Evolutionary conservation across 2,888 invertebrate genomes (phyloP).

Genomic region (Agrotis exclamationis): DNA sequence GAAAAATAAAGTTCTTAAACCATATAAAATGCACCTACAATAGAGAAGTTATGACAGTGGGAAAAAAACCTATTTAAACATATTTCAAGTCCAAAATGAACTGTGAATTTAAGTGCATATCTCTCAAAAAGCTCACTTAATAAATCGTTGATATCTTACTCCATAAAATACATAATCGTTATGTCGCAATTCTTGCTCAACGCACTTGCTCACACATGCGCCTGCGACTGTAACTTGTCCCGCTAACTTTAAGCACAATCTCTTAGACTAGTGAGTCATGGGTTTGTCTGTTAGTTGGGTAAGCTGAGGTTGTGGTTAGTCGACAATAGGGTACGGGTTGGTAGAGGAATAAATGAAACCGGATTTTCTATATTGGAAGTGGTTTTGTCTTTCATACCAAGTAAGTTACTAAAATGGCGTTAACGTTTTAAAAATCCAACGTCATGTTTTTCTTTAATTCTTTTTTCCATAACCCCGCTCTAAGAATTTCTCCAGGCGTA

Average conservation of each 20-base stretch:
- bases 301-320: constrained; percentile 10
- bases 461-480: too few species aligned
- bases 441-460: too few species aligned
- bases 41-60: too few species aligned
- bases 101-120: neutral
- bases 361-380: neutral
- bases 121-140: constrained; percentile 1
- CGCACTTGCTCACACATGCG: constrained; percentile 57
- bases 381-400: too few species aligned
- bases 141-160: constrained; percentile 48
- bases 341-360: neutral
- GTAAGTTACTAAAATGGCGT: neutral
- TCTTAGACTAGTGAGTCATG: constrained; percentile 51
- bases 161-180: constrained; percentile 30
- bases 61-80: neutral
- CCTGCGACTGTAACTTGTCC: constrained; percentile 54
- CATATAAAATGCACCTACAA: too few species aligned
- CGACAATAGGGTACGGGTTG: neutral
- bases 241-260: constrained; percentile 52
- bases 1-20: too few species aligned
- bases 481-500: too few species aligned
- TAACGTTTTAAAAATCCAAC: too few species aligned
- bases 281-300: constrained; percentile 37
- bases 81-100: neutral
- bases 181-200: constrained; percentile 53